Percentiles rank a stretch among this genome's conserved stretches.
Evolutionary conservation across 2,888 invertebrate species (phyloP).

Genomic region (Syrphus vitripennis): DNA sequence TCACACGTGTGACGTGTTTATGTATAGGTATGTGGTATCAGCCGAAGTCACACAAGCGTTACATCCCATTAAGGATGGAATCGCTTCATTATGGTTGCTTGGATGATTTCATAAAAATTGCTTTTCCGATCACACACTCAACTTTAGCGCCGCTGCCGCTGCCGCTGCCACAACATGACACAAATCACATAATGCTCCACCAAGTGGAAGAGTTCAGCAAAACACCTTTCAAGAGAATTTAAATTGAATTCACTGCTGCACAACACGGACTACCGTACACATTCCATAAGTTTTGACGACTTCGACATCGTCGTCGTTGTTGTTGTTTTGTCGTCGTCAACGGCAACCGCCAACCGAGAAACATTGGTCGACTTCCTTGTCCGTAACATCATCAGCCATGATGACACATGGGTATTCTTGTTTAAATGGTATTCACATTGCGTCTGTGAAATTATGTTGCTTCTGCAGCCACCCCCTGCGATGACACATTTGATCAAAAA

Average conservation of each 20-base stretch:
- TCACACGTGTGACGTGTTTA: slow-evolving; percentile 24
- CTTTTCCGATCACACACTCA: slow-evolving; percentile 38
- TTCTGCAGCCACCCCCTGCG: slow-evolving; percentile 26
- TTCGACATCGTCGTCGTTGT: not conserved
- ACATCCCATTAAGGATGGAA: slow-evolving; percentile 32
- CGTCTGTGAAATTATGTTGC: not conserved
- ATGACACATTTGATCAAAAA: slow-evolving; percentile 63
- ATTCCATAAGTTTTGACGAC: slow-evolving; percentile 50
- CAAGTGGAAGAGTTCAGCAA: slow-evolving; percentile 19
- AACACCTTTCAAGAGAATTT: slow-evolving; percentile 65
- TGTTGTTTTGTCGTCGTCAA: not conserved
- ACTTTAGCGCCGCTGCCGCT: slow-evolving; percentile 13
- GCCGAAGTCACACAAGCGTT: slow-evolving; percentile 10
- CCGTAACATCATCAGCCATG: slow-evolving; percentile 1
- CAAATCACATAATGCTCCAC: slow-evolving; percentile 38
- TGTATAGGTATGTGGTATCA: slow-evolving; percentile 7
- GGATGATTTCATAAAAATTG: slow-evolving; percentile 26
- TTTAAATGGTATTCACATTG: slow-evolving; percentile 40
- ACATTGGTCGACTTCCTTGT: slow-evolving; percentile 5
- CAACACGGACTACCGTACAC: not conserved
- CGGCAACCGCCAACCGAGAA: not conserved
- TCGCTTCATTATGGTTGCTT: slow-evolving; percentile 29
- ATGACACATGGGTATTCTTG: slow-evolving; percentile 34
- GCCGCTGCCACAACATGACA: slow-evolving; percentile 41
- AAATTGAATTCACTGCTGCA: slow-evolving; percentile 55